Conservation (phyloP, 2,797 vertebrate genomes). For the Labroides dimidiatus region DNA sequence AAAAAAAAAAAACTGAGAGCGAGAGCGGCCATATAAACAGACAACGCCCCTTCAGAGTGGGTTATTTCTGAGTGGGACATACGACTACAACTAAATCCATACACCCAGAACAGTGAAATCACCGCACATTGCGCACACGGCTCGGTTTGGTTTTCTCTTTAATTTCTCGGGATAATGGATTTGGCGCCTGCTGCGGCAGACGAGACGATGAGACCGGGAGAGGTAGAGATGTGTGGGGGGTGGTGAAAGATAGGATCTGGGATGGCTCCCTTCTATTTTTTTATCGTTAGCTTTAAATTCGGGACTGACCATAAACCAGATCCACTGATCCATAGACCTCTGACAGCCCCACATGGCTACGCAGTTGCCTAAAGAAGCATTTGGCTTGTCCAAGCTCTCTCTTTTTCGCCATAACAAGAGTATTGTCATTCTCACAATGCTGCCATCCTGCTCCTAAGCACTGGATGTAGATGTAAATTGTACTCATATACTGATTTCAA, state of each 20-base stretch:
- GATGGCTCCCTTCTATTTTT: slow-evolving; percentile 80
- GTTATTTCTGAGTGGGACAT: slow-evolving; percentile 57
- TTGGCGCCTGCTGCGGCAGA: slow-evolving; percentile 73
- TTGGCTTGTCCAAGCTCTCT: slow-evolving; percentile 69
- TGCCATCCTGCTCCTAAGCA: slow-evolving; percentile 78
- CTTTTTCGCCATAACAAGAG: slow-evolving; percentile 74
- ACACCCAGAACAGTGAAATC: slow-evolving; percentile 53
- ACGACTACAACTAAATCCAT: slow-evolving; percentile 47
- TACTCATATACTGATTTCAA: slow-evolving; percentile 75
- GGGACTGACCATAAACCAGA: slow-evolving; percentile 67
- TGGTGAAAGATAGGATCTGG: slow-evolving; percentile 63
- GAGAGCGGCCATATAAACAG: slow-evolving; percentile 64
- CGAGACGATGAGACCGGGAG: slow-evolving; percentile 68
- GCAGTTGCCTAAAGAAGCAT: slow-evolving; percentile 75
- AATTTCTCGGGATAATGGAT: slow-evolving; percentile 64
- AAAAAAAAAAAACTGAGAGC: slow-evolving; percentile 38
- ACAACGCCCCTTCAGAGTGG: slow-evolving; percentile 76
- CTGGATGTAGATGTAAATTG: slow-evolving; percentile 78
- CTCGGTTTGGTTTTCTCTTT: slow-evolving; percentile 68
- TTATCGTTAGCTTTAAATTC: slow-evolving; percentile 82
- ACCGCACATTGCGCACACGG: slow-evolving; percentile 65
- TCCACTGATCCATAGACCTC: slow-evolving; percentile 62
- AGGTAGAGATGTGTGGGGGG: slow-evolving; percentile 20
- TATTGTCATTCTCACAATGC: slow-evolving; percentile 75
- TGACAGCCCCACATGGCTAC: slow-evolving; percentile 61